Evolutionary conservation across 2,113 vertebrate genomes (phyloP).

Genomic region (Mustela nigripes): DNA sequence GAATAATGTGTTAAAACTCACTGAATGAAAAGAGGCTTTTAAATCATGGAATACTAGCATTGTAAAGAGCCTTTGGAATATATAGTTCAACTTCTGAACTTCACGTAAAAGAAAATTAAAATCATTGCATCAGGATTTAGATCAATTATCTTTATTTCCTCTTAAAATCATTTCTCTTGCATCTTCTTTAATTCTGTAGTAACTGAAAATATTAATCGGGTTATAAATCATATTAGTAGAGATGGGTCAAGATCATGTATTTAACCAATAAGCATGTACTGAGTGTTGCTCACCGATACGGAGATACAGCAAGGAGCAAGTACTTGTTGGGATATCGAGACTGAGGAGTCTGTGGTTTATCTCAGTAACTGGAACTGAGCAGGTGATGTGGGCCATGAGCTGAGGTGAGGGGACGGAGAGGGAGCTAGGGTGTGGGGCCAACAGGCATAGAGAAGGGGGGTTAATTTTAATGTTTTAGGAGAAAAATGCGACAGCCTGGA

Average conservation of each 20-base stretch:
- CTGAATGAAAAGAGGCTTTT: not conserved
- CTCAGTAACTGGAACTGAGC: not conserved
- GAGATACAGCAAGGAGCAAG: not conserved
- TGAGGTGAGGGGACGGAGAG: not conserved
- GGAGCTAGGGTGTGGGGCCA: rapidly evolving
- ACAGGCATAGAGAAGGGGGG: not conserved
- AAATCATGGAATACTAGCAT: not conserved
- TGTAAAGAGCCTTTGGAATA: not conserved
- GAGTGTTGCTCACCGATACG: not conserved
- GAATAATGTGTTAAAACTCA: not conserved
- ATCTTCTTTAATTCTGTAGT: not conserved
- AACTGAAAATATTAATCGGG: not conserved
- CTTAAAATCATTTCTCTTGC: not conserved
- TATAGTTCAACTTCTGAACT: not conserved
- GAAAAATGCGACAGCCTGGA: not conserved
- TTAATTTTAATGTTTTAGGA: not conserved
- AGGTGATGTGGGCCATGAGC: not conserved
- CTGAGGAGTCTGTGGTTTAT: not conserved
- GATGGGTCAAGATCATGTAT: not conserved
- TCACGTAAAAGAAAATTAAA: constrained; percentile 23
- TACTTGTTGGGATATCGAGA: not conserved
- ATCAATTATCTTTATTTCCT: constrained; percentile 8
- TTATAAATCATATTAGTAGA: not conserved
- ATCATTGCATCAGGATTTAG: not conserved
- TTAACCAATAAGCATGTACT: not conserved